Conservation (phyloP, 2,888 invertebrate genomes). For the Drosophila buzzatii region DNA sequence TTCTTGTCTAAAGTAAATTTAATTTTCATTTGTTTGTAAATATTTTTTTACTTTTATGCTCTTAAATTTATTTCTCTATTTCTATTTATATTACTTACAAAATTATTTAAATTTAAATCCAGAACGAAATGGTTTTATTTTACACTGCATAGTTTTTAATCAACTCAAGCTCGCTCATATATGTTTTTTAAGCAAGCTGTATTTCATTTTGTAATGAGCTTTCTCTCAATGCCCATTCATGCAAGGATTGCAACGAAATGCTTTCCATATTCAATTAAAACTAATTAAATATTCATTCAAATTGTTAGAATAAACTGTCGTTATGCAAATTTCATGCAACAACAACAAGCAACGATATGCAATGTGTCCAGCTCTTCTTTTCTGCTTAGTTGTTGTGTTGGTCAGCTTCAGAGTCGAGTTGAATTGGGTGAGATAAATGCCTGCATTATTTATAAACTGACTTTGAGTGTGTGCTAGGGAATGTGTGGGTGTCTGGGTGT, state of each 20-base stretch:
- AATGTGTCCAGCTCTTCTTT: neutral
- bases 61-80: no score
- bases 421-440: slow-evolving; percentile 42
- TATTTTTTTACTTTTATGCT: no score
- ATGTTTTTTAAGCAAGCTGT: neutral
- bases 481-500: slow-evolving; percentile 18
- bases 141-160: neutral
- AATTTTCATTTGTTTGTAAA: neutral
- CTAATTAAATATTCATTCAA: slow-evolving; percentile 70
- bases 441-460: slow-evolving; percentile 63
- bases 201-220: slow-evolving; percentile 55
- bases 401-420: slow-evolving; percentile 35
- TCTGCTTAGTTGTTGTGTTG: slow-evolving; percentile 8
- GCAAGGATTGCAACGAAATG: slow-evolving; percentile 14
- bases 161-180: neutral
- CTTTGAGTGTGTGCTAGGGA: neutral
- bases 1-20: neutral
- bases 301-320: slow-evolving; percentile 64
- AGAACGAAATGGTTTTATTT: neutral
- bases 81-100: no score
- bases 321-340: slow-evolving; percentile 62
- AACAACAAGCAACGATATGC: slow-evolving; percentile 7
- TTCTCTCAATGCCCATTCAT: slow-evolving; percentile 6
- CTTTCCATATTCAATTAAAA: slow-evolving; percentile 62
- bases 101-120: neutral